Evolutionary conservation across 2,797 vertebrate species (phyloP), one percentile per base, ranked within the genome.

Genomic region (Buphagus erythrorhynchus): DNA sequence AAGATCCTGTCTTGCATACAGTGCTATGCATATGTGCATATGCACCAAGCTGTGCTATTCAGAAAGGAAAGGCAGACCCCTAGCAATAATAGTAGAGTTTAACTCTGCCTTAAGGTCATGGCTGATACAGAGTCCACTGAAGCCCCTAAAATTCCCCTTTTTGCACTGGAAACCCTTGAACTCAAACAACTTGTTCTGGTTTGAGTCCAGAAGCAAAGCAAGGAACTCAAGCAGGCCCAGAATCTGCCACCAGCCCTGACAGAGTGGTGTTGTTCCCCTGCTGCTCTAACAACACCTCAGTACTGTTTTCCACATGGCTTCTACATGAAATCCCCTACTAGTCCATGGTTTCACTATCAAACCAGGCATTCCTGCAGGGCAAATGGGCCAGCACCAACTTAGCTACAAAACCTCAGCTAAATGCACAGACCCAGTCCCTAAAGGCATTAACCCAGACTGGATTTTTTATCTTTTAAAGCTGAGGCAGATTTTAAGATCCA

Each of bases 181-280:
- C 29, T 21, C 19, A 6, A 54, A 18, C 4, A 63, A 2, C 3
- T 36, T 48, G 49, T 8, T 54, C 43, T 20, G 13, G n/a, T 36
- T 31, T 25, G 11, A 91, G 26, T 55, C 16, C 33, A 68, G 31
- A 76, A 75, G 43, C 29, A 58, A 42, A 51, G 52, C 1, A 3
- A 86, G n/a, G 22, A 48, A n/a, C 13, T 28, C 29, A n/a, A 12
- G 12, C 49, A 21, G 1, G n/a, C 35, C n/a, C 36, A 80, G 49
- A 62, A 59, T 22, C 10, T 69, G 71, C 71, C 78, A 43, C 1
- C 29, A 85, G 63, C 51, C 22, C 33, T 62, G 67, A 38, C 5
- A 85, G 21, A 6, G 10, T 14, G 2, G 3, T 1, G 6, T 0
- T 63, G 36, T 4, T 71, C 29, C 24, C n/a, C 52, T 51, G 52